Percentiles rank a stretch among this genome's conserved stretches.
These are phyloP conservation scores for Forficula auricularia DNA, from an alignment of 1,140 invertebrate genomes.

Conservation along the genomic window DNA sequence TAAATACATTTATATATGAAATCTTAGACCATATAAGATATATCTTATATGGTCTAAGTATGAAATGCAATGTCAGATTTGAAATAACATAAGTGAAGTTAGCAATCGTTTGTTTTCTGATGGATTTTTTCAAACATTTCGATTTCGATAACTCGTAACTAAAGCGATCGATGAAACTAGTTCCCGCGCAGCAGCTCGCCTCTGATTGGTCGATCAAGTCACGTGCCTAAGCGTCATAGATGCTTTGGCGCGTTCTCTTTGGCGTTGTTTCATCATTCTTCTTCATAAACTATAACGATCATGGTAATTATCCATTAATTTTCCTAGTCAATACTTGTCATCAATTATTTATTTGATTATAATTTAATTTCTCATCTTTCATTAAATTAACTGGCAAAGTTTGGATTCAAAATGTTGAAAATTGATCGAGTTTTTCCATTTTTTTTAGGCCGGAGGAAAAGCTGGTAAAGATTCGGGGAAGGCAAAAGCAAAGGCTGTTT, in stretches of 20 bases:
- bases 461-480: slow-evolving; percentile 99
- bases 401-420: slow-evolving; percentile 23
- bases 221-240: too few relatives aligned
- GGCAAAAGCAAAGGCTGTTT: slow-evolving; percentile 98
- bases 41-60: too few relatives aligned
- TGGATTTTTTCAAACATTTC: too few relatives aligned
- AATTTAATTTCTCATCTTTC: slow-evolving; percentile 14
- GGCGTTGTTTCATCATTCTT: slow-evolving; percentile 10
- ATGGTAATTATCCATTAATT: slow-evolving; percentile 34
- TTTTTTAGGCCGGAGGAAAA: slow-evolving; percentile 85
- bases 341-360: slow-evolving; percentile 15
- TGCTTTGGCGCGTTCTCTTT: slow-evolving; percentile 18
- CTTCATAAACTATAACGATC: slow-evolving; percentile 12
- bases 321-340: slow-evolving; percentile 22
- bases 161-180: background rate
- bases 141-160: background rate
- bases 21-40: too few relatives aligned
- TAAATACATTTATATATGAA: too few relatives aligned
- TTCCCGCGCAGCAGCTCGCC: background rate
- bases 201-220: background rate
- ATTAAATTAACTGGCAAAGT: slow-evolving; percentile 24
- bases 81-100: too few relatives aligned
- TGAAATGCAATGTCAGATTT: too few relatives aligned
- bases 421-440: slow-evolving; percentile 28
- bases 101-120: too few relatives aligned